Evolutionary conservation across 2,888 invertebrate species (phyloP), one percentile per base, ranked within the genome.

Genomic region (Caenorhabditis sulstoni): DNA sequence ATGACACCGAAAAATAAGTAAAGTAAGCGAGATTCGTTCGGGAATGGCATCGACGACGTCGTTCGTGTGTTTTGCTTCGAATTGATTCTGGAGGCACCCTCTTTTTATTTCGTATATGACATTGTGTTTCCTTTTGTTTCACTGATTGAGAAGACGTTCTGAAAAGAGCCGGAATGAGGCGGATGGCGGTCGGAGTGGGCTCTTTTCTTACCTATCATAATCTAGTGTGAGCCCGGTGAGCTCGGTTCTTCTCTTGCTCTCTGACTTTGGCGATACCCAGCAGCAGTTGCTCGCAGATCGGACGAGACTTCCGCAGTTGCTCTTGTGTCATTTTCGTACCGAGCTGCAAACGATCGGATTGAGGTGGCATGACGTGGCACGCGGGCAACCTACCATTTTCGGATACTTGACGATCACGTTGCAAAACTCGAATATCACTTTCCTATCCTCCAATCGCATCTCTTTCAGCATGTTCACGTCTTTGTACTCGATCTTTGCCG

Each of bases 381-480:
- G 29, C n/a, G 22, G 3, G 20, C 20, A 41, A 37, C 66, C 41
- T 65, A 78, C 78, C 71, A 49, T 20, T 61, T 59, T 39, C 8
- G 79, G 74, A 53, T 70, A 70, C 57, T 65, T 75, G 16, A 79
- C 67, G 29, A 79, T 74, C 49, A 79, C 18, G 49, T 65, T 58
- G 64, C 79, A 79, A 45, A 74, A 79, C 35, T 74, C 70, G 52
- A 61, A 68, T 66, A 78, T 64, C 49, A 68, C 67, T 70, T 61
- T 68, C 64, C 79, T 53, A 53, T 79, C 79, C 23, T 74, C 79
- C n/a, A 52, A 22, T 23, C 47, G 52, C 70, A 79, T 64, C 37
- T 68, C 68, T 65, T 71, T 74, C 41, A 79, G 35, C 74, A 79
- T 75, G 45, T 59, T 68, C 37, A 70, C 61, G 44, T 75, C 79